Base-by-base conservation (phyloP, 2,888 invertebrate genomes). In the Ethmia dodecea region DNA sequence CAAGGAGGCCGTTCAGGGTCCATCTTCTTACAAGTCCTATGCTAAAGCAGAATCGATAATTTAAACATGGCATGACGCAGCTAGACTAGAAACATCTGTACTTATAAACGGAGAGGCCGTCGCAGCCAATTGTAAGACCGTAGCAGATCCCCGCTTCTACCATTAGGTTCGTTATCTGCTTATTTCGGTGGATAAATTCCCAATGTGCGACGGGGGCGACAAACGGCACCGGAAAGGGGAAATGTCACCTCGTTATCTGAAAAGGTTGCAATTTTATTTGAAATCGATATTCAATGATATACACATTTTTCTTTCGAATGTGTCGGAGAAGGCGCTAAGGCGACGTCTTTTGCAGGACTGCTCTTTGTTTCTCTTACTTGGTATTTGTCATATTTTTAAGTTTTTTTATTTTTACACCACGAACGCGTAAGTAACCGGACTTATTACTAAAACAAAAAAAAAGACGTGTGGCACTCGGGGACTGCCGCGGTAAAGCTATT, bases 251-350 rank as follows among this genome's bases (percentile, higher is more conserved):
- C 83, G 84, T 86, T 86, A 86, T 84, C 76, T 74, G 73, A 76
- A 81, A 86, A 86, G 80, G 86, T 81, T 86, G 84, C 83, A 84
- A 83, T 84, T 83, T 83, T 84, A 86, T 86, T 80, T 80, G 86
- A 84, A 86, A 86, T 86, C 86, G 86, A 86, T 86, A 86, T 80
- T 76, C 78, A 68, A 61, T 72, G 70, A 67, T 70, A 74, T 68
- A 77, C 61, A 73, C 55, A 63, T 58, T 66, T 66, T 65, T 65
- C 62, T 60, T n/a, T 49, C 39, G 47, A 40, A 42, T 55, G 58
- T 47, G 42, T 44, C 29, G 28, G 35, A 34, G 40, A 38, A 33
- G 43, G 32, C n/a, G 4, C 4, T 26, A 11, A 10, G 10, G n/a
- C 6, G 41, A 38, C 31, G 45, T 30, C 40, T 46, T 44, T 47